phyloP scores from a whole-genome alignment of 2,888 invertebrate species.

The Melinaea marsaeus region DNA sequence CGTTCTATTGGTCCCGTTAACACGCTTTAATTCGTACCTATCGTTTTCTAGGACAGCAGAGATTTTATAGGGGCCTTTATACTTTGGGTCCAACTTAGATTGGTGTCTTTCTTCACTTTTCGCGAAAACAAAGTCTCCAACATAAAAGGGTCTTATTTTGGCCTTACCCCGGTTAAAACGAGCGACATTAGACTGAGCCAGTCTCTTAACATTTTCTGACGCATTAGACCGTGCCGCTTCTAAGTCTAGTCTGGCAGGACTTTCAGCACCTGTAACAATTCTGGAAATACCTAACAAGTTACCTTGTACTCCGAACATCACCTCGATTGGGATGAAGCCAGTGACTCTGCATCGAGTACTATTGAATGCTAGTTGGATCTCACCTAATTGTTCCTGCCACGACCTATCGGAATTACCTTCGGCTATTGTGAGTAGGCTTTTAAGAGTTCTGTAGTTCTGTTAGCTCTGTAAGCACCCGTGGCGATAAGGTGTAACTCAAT shows the following conservation, averaged over 20 bases:
- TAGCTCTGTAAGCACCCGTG: not conserved
- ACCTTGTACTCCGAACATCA: constrained; percentile 4
- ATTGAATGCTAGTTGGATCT: constrained; percentile 5
- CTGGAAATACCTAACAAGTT: not conserved
- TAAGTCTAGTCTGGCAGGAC: not conserved
- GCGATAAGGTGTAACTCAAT: constrained; percentile 4
- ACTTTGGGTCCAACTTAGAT: too few relatives aligned
- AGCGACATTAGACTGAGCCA: not conserved
- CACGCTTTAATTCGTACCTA: too few relatives aligned
- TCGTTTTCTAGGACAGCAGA: too few relatives aligned
- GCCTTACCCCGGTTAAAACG: constrained; percentile 23
- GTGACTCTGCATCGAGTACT: not conserved
- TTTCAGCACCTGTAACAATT: not conserved
- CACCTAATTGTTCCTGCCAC: constrained; percentile 3
- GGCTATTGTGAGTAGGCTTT: too few relatives aligned
- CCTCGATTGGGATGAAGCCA: not conserved
- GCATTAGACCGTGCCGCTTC: not conserved
- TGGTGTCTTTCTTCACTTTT: too few relatives aligned
- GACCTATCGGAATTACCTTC: not conserved
- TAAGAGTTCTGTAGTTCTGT: not conserved
- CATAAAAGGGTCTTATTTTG: constrained; percentile 22
- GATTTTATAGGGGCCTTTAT: too few relatives aligned
- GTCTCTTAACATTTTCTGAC: not conserved
- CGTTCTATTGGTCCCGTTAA: too few relatives aligned
- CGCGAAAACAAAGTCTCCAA: too few relatives aligned